Base-by-base conservation (phyloP, 2,113 vertebrate species). In the Chaetops frenatus region DNA sequence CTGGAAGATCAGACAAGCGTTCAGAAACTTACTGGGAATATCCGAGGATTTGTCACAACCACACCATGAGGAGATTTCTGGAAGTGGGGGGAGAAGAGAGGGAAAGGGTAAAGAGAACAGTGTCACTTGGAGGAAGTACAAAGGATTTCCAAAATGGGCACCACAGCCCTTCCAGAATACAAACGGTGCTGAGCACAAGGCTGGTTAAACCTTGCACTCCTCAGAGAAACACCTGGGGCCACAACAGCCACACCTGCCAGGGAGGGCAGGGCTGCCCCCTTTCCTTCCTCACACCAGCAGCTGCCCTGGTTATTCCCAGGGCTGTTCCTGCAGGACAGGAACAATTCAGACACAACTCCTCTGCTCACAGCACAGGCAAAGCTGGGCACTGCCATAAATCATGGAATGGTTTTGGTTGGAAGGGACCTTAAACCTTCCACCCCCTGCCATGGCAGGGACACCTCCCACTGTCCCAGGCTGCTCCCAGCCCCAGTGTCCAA, bases 11-110 rank as follows among this genome's bases (percentile, higher is more conserved):
- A 50, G 28, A 7, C 6, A 67, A 36, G 31, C 1, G 7, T 21
- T 7, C 12, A 42, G 2, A 45, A 35, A 92, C 95, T 97, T 90
- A 97, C 96, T 14, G 96, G 96, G 82, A 90, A 95, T 47, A 97
- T 81, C 35, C 54, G 48, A 21, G 95, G 92, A 5, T 94, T 94
- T 5, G 94, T 15, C 5, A 2, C 0, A 15, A 90, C 4, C 2
- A 44, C 1, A 8, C 86, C 82, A 0, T 81, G 72, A 0, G 96
- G 96, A 0, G 0, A 4, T 70, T 93, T 96, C 96, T 97, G 88
- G 6, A 79, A 64, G 40, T 1, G 1, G 9, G 3, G 9, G 12
- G 9, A 45, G 25, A 67, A 47, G 11, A 79, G 23, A 56, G n/a
- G 20, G 48, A 19, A 11, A 31, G n/a, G 38, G 23, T 5, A 29